A percentile compares a stretch with the other conserved stretches of the same genome.
Conservation (phyloP, 92 coral and sea anemone genomes). For the Palythoa heliodiscus region DNA sequence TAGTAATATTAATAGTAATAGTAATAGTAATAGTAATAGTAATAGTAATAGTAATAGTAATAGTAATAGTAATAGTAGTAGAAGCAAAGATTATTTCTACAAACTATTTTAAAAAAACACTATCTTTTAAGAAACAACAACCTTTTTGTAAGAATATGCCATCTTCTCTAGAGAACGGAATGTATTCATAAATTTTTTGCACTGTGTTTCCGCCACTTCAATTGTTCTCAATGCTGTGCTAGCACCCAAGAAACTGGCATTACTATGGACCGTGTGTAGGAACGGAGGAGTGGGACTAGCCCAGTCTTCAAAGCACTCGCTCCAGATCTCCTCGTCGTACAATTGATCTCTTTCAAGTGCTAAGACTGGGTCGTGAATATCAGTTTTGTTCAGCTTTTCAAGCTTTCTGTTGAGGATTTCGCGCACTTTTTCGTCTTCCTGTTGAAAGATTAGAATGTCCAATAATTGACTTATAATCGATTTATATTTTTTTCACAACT, state of each 20-base stretch:
- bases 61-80: too few species aligned
- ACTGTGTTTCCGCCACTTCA: constrained; percentile 82
- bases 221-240: constrained; percentile 87
- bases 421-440: constrained; percentile 91
- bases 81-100: too few species aligned
- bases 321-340: constrained; percentile 89
- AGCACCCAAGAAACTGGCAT: constrained; percentile 90
- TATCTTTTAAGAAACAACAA: constrained; percentile 16
- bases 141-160: constrained; percentile 86
- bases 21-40: too few species aligned
- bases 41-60: too few species aligned
- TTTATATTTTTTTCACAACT: too few species aligned
- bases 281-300: constrained; percentile 70
- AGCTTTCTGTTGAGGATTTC: constrained; percentile 80
- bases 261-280: constrained; percentile 77
- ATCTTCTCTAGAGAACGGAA: constrained; percentile 83
- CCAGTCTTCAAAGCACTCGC: constrained; percentile 82
- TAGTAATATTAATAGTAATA: too few species aligned
- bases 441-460: not conserved
- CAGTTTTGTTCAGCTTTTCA: constrained; percentile 62
- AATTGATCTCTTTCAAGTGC: constrained; percentile 93
- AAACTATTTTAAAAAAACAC: not conserved
- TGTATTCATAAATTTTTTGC: constrained; percentile 77
- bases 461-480: not conserved
- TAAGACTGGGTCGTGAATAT: constrained; percentile 78